phyloP scores from a whole-genome alignment of 2,888 invertebrate genomes.

The Charanyca ferruginea region DNA sequence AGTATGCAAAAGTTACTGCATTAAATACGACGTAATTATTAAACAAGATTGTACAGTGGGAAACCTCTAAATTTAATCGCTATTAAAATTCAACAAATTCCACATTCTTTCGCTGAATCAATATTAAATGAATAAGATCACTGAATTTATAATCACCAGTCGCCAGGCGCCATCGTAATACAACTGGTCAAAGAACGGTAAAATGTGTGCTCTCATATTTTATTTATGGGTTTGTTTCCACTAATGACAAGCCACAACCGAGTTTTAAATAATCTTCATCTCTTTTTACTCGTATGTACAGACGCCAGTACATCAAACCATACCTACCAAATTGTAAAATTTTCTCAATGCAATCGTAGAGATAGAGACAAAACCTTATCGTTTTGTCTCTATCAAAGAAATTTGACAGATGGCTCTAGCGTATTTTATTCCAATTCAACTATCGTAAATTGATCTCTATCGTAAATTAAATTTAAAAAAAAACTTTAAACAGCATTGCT shows the following conservation, averaged over 20 bases:
- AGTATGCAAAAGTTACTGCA: too few species aligned
- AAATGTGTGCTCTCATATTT: conserved; percentile 5
- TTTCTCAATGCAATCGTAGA: too few species aligned
- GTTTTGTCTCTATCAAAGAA: too few species aligned
- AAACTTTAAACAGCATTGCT: not conserved
- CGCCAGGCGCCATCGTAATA: not conserved
- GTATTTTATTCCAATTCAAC: too few species aligned
- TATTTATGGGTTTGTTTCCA: not conserved
- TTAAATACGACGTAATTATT: not conserved
- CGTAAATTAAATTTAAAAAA: not conserved
- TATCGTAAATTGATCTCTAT: conserved; percentile 12
- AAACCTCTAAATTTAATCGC: conserved; percentile 4
- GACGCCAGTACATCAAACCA: too few species aligned
- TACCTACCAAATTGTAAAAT: too few species aligned
- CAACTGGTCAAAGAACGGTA: conserved; percentile 19
- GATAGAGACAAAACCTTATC: too few species aligned
- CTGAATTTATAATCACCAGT: conserved; percentile 1
- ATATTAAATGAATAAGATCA: not conserved
- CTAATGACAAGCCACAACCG: not conserved
- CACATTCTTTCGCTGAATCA: not conserved
- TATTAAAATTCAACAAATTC: not conserved
- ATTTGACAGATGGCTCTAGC: too few species aligned
- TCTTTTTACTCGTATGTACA: too few species aligned
- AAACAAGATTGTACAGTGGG: conserved; percentile 3
- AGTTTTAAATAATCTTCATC: too few species aligned